Percentiles rank a stretch among this genome's conserved stretches.
These are phyloP conservation scores for Merluccius polli DNA, from an alignment of 2,797 vertebrate species.

Conservation along the genomic window DNA sequence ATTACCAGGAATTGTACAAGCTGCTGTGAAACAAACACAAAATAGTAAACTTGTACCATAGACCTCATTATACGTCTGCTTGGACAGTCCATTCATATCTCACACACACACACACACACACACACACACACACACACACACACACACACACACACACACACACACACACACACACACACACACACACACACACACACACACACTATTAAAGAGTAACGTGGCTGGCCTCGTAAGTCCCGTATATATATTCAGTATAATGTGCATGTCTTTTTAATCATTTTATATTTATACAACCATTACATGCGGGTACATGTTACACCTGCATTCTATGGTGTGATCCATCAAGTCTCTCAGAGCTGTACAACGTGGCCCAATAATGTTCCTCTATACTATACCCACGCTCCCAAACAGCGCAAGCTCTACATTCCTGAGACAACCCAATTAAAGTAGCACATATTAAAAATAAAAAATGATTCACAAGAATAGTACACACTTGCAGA, in stretches of 20 bases:
- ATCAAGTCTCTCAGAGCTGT: background rate
- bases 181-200: background rate
- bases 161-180: no score
- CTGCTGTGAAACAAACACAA: background rate
- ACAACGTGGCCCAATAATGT: background rate
- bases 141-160: no score
- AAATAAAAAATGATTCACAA: slow-evolving; percentile 6
- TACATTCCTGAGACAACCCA: background rate
- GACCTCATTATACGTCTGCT: background rate
- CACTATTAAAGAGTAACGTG: background rate
- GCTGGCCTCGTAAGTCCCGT: background rate
- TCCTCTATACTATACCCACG: background rate
- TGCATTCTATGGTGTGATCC: background rate
- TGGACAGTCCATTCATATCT: slow-evolving; percentile 16
- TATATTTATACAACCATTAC: background rate
- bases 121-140: no score
- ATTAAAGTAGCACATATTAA: slow-evolving; percentile 3
- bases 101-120: no score
- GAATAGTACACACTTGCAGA: background rate
- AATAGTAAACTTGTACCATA: slow-evolving; percentile 1
- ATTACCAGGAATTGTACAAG: slow-evolving; percentile 1
- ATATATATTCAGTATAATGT: background rate
- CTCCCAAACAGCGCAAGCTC: background rate
- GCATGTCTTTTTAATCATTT: background rate
- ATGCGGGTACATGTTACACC: background rate